Conservation (phyloP, 2,888 invertebrate species). For the Tanypteryx hageni region DNA sequence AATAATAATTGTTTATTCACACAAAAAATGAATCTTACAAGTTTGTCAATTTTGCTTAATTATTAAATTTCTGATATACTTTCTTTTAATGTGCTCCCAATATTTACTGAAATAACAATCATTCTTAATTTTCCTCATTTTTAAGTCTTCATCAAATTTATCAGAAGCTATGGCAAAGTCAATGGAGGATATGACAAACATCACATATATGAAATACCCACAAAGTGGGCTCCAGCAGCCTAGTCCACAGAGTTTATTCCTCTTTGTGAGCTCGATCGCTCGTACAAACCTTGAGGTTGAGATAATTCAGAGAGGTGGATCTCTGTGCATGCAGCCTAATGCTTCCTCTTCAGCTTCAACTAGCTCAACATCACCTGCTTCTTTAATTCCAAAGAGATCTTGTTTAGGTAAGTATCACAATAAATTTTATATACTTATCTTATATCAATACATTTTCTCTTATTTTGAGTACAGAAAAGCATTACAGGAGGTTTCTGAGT, state of each 20-base stretch:
- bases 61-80: constrained; percentile 12
- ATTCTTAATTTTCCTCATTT: neutral
- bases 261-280: constrained; percentile 92
- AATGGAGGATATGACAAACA: constrained; percentile 95
- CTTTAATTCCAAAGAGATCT: constrained; percentile 86
- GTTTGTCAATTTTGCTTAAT: neutral
- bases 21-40: no score
- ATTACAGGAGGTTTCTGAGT: no score
- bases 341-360: constrained; percentile 71
- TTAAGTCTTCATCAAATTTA: constrained; percentile 83
- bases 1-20: no score
- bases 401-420: constrained; percentile 81
- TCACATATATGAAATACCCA: constrained; percentile 88
- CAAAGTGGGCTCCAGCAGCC: constrained; percentile 81
- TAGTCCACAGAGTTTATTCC: constrained; percentile 86
- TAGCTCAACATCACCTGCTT: constrained; percentile 76
- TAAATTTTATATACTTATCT: neutral
- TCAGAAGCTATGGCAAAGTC: constrained; percentile 93
- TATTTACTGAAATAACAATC: neutral
- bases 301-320: constrained; percentile 91
- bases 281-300: constrained; percentile 96
- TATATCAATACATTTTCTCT: no score
- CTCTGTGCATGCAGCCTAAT: constrained; percentile 77
- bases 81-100: constrained; percentile 64
- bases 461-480: no score